phyloP scores from a whole-genome alignment of 2,113 vertebrate species.

The Coptodon rendalli region DNA sequence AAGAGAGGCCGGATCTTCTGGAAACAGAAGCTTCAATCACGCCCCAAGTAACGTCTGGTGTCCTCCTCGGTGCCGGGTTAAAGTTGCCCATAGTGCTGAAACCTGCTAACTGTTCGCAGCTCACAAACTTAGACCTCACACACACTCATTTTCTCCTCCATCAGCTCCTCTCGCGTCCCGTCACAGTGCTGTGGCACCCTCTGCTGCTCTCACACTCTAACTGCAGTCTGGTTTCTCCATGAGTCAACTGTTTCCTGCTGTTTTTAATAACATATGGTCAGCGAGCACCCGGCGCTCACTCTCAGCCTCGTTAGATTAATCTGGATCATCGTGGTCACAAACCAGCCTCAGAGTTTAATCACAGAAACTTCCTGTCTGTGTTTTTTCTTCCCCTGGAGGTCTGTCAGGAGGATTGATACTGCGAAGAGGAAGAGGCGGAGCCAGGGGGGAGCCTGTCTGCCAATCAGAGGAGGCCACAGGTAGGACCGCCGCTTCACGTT shows the following conservation, averaged over 20 bases:
- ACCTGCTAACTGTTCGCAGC: neutral
- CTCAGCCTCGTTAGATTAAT: neutral
- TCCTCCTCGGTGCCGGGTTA: neutral
- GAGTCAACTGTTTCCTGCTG: neutral
- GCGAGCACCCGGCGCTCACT: neutral
- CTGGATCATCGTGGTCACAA: neutral
- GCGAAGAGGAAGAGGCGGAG: slow-evolving; percentile 53
- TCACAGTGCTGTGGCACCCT: neutral
- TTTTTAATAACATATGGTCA: neutral
- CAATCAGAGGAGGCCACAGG: slow-evolving; percentile 49
- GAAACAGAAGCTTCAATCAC: neutral
- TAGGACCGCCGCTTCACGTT: neutral
- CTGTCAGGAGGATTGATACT: slow-evolving; percentile 8
- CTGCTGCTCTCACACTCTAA: neutral
- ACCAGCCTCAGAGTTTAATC: neutral
- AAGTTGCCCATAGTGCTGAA: neutral
- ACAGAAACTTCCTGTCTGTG: neutral
- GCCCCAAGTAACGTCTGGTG: neutral
- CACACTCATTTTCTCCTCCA: neutral
- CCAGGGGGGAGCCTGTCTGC: slow-evolving; percentile 27
- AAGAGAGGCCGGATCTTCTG: neutral
- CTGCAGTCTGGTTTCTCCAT: neutral
- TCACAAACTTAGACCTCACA: neutral
- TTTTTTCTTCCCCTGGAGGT: slow-evolving; percentile 21
- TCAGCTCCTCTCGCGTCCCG: neutral